Evolutionary conservation across 2,888 invertebrate genomes (phyloP), one percentile per base, ranked within the genome.

Genomic region (Latheticus oryzae): DNA sequence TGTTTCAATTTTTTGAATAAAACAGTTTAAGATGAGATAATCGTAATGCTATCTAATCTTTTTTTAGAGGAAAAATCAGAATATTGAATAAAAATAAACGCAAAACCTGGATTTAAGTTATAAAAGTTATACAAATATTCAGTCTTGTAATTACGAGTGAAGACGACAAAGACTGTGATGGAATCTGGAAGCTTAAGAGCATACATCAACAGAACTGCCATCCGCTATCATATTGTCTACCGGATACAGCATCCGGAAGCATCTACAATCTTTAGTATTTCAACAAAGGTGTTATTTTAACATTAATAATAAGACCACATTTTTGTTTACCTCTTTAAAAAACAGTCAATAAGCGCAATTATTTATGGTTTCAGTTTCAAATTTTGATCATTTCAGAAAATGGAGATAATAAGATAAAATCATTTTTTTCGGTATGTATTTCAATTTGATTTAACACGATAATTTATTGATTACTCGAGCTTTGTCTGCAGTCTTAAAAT

Each of bases 201-300:
- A 59, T 59, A 43, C 50, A 59, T 59, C 59, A 59, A 43, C 47
- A 45, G 45, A 54, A 38, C 38, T 26, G 37, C 59, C 37, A 54
- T 50, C 51, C 52, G 50, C 60, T 60, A 61, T 62, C 64, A 57
- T 61, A 62, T 62, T 62, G 47, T 61, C 58, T 52, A 51, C 65
- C 64, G 65, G 67, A 65, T 63, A 60, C 65, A 63, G 61, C 64
- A 61, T 59, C 59, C 61, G 64, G 65, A 65, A 62, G 61, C 59
- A 55, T 62, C 54, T 51, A 57, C 60, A 60, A 52, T 58, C 54
- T 60, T 48, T 57, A 57, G 59, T 62, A 63, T 54, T 65, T 56
- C 60, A 62, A 67, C 67, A 66, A 65, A 67, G 64, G 66, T 67
- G 62, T 63, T 63, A 61, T 63, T 66, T 61, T 58, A 61, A 63